A percentile compares a stretch with the other conserved stretches of the same genome.
These are phyloP conservation scores for Brachypodius melanocephalos DNA, from an alignment of 2,113 vertebrate genomes.

Conservation along the genomic window DNA sequence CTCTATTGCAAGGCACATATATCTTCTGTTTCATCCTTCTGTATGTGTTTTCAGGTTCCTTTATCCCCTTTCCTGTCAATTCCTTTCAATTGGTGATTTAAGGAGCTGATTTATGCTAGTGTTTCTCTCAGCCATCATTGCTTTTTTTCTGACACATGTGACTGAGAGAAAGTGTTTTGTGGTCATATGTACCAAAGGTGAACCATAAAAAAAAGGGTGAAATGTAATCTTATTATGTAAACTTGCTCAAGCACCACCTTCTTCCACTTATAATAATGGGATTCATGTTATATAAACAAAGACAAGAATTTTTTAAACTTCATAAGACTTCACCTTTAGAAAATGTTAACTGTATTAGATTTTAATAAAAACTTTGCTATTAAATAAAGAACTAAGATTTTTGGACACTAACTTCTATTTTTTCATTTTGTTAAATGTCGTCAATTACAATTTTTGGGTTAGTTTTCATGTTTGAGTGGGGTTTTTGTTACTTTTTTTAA, in stretches of 20 bases:
- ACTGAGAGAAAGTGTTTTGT: not conserved
- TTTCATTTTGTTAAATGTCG: not conserved
- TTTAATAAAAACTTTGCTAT: not conserved
- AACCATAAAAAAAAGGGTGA: not conserved
- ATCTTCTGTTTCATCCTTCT: not conserved
- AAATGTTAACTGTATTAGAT: not conserved
- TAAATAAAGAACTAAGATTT: not conserved
- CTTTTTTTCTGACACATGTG: not conserved
- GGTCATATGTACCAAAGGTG: fast-evolving
- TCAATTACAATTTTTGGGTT: not conserved
- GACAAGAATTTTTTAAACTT: not conserved
- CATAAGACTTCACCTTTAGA: not conserved
- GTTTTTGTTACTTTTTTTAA: too few relatives aligned
- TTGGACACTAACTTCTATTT: not conserved
- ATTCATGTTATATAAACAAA: not conserved
- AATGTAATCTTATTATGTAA: not conserved
- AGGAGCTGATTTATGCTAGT: not conserved
- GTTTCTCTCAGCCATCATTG: not conserved
- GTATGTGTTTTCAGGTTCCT: not conserved
- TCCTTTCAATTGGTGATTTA: not conserved
- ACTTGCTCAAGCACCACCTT: not conserved
- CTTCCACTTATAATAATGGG: not conserved
- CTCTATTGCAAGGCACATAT: not conserved
- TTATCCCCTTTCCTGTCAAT: not conserved
- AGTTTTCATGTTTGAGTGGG: fast-evolving